Percentiles rank a stretch among this genome's conserved stretches.
These are phyloP conservation scores for Oscheius sp. DNA, from an alignment of 2,888 invertebrate species.

Conservation along the genomic window DNA sequence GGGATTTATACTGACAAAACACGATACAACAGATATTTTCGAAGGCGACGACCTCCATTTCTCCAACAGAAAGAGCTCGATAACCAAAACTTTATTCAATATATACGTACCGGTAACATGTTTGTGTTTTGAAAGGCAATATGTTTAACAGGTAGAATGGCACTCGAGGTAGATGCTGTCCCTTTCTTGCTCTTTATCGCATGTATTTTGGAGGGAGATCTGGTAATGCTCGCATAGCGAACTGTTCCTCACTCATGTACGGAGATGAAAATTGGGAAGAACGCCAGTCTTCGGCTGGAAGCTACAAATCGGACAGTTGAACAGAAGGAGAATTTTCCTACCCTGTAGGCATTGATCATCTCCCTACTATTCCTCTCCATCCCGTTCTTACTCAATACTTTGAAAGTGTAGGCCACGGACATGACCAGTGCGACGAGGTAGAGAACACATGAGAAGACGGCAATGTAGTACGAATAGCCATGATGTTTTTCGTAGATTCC, in stretches of 20 bases:
- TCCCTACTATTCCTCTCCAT: conserved; percentile 31
- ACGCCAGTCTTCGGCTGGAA: conserved; percentile 27
- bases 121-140: conserved; percentile 8
- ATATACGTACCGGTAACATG: conserved; percentile 11
- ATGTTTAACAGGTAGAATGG: background rate
- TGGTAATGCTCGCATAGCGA: conserved; percentile 61
- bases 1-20: background rate
- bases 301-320: conserved; percentile 1
- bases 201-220: conserved; percentile 44
- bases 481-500: conserved; percentile 73
- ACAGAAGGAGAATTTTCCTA: background rate
- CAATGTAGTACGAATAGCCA: conserved; percentile 69
- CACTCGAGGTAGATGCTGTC: background rate
- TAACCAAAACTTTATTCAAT: too few relatives aligned
- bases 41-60: too few relatives aligned
- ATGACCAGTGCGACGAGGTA: conserved; percentile 52
- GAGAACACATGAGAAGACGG: conserved; percentile 53
- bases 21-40: conserved; percentile 1
- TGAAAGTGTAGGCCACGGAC: conserved; percentile 48
- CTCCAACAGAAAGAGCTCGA: too few relatives aligned
- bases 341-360: conserved; percentile 40
- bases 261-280: conserved; percentile 30
- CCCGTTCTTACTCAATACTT: conserved; percentile 22
- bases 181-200: background rate
- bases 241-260: conserved; percentile 52